Conservation (phyloP, 2,113 vertebrate genomes). For the Alligator sinensis region DNA sequence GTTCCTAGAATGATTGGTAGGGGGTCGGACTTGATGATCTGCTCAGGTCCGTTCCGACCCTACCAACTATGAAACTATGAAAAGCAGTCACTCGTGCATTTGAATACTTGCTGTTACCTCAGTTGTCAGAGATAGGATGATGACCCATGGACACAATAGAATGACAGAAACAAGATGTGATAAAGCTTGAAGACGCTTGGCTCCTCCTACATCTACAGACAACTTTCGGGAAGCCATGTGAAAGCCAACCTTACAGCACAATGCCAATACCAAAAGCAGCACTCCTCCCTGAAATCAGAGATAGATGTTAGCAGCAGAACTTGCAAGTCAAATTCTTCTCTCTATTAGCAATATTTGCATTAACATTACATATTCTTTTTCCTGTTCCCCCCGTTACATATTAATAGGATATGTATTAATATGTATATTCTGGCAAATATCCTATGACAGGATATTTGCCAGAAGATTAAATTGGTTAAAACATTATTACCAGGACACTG, state of each 20-base stretch:
- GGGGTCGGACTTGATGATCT: too few relatives aligned
- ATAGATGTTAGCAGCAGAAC: not conserved
- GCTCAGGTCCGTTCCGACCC: too few relatives aligned
- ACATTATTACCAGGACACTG: not conserved
- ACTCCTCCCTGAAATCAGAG: conserved; percentile 89
- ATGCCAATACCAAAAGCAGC: conserved; percentile 89
- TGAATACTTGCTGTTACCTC: conserved; percentile 82
- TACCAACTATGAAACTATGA: not conserved
- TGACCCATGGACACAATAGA: conserved; percentile 93
- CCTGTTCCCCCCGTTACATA: not conserved
- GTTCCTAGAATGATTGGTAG: too few relatives aligned
- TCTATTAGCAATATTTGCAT: not conserved
- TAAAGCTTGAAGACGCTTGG: conserved; percentile 94
- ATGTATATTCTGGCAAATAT: too few relatives aligned
- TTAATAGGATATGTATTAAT: not conserved
- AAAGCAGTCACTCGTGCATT: conserved; percentile 20
- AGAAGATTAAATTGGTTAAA: not conserved
- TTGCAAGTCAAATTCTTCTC: not conserved
- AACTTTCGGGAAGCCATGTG: conserved; percentile 93
- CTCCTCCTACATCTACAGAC: conserved; percentile 92
- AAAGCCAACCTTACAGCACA: conserved; percentile 95
- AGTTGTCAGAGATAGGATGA: conserved; percentile 92
- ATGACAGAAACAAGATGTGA: conserved; percentile 90
- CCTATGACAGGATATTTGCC: not conserved
- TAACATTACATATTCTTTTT: not conserved